phyloP scores from a whole-genome alignment of 2,888 invertebrate species.

The Drosophila tripunctata region DNA sequence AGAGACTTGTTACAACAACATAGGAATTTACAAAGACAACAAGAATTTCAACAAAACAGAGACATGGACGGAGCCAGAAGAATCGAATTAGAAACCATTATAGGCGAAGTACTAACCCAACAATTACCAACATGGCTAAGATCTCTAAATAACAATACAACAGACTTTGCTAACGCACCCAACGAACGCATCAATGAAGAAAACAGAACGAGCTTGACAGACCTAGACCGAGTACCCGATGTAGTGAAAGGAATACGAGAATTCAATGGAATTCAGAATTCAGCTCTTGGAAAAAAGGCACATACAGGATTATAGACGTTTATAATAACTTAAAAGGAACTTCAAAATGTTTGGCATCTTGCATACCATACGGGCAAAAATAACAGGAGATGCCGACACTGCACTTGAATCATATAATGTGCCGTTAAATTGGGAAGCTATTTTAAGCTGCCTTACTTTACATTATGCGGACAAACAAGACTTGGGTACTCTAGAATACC shows the following conservation, averaged over 20 bases:
- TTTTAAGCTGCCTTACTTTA: not conserved
- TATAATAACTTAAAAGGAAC: not conserved
- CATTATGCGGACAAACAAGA: slow-evolving; percentile 18
- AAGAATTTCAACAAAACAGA: not conserved
- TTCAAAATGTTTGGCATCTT: slow-evolving; percentile 10
- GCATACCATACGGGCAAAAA: not conserved
- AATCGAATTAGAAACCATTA: not conserved
- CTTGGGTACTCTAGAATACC: slow-evolving; percentile 12
- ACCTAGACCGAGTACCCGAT: slow-evolving; percentile 11
- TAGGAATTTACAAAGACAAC: not conserved
- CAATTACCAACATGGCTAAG: not conserved
- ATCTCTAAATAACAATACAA: not conserved
- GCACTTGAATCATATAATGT: not conserved
- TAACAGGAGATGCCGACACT: not conserved
- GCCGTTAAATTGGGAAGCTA: slow-evolving; percentile 1
- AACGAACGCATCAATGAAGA: not conserved
- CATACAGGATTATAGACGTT: not conserved
- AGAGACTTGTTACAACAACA: no score
- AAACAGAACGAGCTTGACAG: not conserved
- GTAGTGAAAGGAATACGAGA: slow-evolving; percentile 8
- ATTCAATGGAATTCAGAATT: slow-evolving; percentile 9
- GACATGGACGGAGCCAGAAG: not conserved
- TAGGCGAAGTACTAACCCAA: not conserved
- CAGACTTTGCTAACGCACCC: not conserved
- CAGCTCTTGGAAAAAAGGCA: slow-evolving; percentile 11